Evolutionary conservation across 2,888 invertebrate species (phyloP).

Genomic region (Lamproptera curius): DNA sequence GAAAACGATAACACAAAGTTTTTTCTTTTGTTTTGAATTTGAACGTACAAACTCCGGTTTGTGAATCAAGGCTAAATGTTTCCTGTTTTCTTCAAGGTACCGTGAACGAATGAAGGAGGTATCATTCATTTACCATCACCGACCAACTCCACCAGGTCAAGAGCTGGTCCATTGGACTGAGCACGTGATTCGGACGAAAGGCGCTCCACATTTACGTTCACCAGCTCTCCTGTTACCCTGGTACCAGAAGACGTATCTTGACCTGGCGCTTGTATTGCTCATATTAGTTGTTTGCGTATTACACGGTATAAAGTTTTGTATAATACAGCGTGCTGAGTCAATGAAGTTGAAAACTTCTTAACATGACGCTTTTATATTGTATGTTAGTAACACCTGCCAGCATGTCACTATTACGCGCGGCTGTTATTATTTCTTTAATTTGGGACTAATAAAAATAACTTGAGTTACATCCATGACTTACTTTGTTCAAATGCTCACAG

Average conservation of each 20-base stretch:
- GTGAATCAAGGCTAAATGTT: not conserved
- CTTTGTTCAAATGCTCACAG: no score
- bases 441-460: no score
- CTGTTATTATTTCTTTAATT: no score
- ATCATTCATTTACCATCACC: constrained; percentile 46
- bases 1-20: not conserved
- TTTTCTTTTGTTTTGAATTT: not conserved
- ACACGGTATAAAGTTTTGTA: no score
- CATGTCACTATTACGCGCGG: no score
- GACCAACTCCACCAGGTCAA: constrained; percentile 75
- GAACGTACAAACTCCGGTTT: not conserved
- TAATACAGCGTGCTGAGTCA: no score
- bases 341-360: no score
- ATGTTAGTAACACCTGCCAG: no score
- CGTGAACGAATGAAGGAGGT: constrained; percentile 35
- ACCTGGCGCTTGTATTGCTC: constrained; percentile 30
- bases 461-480: no score
- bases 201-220: constrained; percentile 66
- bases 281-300: no score
- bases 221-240: constrained; percentile 36
- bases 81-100: constrained; percentile 34
- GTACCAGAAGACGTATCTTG: constrained; percentile 55
- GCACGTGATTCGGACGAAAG: constrained; percentile 78
- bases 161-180: constrained; percentile 84
- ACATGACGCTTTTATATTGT: no score